Base-by-base conservation (phyloP, 2,797 vertebrate species). In the Tangara arthus region DNA sequence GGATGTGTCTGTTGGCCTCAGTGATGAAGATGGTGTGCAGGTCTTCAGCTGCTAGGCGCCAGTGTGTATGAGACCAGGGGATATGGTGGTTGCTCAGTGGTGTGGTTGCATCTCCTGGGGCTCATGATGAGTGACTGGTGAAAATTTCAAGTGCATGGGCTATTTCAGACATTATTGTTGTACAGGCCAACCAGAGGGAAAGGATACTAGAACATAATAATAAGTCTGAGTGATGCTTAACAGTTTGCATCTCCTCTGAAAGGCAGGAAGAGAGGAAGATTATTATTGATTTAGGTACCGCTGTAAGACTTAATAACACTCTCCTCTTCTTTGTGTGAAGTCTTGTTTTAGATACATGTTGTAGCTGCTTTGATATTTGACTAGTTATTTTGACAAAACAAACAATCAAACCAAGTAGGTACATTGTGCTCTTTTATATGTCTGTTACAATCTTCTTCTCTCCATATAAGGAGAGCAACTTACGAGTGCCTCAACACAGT, bases 11-110 rank as follows among this genome's bases (percentile, higher is more conserved):
- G 94, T 98, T 34, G 97, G 96, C 87, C 98, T 98, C 87, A 98
- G 98, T 64, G 98, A 99, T 88, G 98, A 98, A 73, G 98, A 99
- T 23, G 94, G 97, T 11, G 95, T 97, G 37, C 98, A 97, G 73
- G 97, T 98, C 94, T 98, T 98, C 96, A 98, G 97, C 95, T 98
- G 98, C 95, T 98, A 98, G 96, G 39, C 39, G 27, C 26, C 3
- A 6, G 41, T 6, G 13, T 18, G 7, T 35, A 0, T 52, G 44
- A 82, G 79, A 77, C 44, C 56, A 53, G 56, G 73, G n/a, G 35
- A 32, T 78, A 19, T 28, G 15, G 81, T 65, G 52, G 22, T 30
- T 47, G 77, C 82, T 85, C 30, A 0, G 65, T 82, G 30, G 20
- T 85, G 26, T 28, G 46, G 23, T 72, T 47, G 46, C 85, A 39